phyloP scores from a whole-genome alignment of 1,140 invertebrate genomes.

The Monomorium pharaonis region DNA sequence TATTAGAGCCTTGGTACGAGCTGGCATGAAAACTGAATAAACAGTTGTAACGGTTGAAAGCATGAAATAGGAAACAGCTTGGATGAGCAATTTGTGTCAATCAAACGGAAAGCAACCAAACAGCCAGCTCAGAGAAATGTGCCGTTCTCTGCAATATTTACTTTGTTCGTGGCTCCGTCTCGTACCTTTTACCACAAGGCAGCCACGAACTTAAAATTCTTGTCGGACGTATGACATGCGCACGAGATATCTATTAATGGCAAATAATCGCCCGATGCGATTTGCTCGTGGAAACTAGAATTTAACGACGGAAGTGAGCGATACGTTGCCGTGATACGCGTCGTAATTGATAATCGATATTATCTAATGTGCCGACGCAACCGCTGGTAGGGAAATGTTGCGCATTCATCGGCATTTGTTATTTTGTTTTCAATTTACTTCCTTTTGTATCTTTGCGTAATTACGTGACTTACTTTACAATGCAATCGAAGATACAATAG shows the following conservation, averaged over 20 bases:
- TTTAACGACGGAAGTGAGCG: neutral
- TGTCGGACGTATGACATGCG: constrained; percentile 28
- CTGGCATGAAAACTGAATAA: constrained; percentile 54
- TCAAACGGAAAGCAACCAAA: constrained; percentile 52
- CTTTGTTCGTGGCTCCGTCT: constrained; percentile 33
- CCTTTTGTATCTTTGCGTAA: neutral
- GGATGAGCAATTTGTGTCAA: constrained; percentile 60
- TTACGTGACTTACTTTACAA: neutral
- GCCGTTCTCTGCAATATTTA: constrained; percentile 38
- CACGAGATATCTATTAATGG: constrained; percentile 49
- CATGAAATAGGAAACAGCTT: constrained; percentile 57
- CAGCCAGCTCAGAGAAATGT: constrained; percentile 12
- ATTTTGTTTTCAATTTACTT: neutral
- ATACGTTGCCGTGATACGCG: constrained; percentile 32
- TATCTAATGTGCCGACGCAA: constrained; percentile 37
- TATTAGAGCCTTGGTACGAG: constrained; percentile 38
- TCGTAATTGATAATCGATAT: constrained; percentile 56
- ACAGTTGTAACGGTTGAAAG: constrained; percentile 43
- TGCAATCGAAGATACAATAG: neutral
- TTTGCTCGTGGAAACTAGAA: constrained; percentile 30
- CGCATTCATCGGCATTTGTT: neutral
- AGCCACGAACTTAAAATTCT: constrained; percentile 40
- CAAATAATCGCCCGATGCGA: constrained; percentile 27
- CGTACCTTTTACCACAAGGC: neutral
- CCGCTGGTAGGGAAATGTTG: constrained; percentile 4